phyloP scores from a whole-genome alignment of 2,888 invertebrate species.

The Tinea pellionella region DNA sequence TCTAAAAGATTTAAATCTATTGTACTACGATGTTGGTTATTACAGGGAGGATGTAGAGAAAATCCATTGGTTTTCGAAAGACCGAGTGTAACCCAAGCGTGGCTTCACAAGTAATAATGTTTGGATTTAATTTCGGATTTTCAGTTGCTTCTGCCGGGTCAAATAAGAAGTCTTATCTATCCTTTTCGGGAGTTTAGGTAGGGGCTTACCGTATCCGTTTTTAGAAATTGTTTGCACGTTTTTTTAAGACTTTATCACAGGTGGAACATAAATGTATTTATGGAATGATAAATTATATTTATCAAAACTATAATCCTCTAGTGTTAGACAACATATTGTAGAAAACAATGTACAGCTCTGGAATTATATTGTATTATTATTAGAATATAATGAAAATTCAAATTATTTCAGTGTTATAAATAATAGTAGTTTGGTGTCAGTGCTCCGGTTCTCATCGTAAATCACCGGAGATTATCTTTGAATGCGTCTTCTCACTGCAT shows the following conservation, averaged over 20 bases:
- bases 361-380: conserved; percentile 8
- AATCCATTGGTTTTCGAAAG: conserved; percentile 26
- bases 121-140: conserved; percentile 37
- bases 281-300: no score
- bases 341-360: background rate
- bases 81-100: conserved; percentile 3
- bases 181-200: conserved; percentile 9
- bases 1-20: conserved; percentile 42
- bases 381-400: conserved; percentile 14
- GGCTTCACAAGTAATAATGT: conserved; percentile 44
- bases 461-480: conserved; percentile 59
- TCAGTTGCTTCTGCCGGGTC: conserved; percentile 8
- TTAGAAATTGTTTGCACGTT: conserved; percentile 3
- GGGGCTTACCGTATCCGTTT: background rate
- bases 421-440: conserved; percentile 24
- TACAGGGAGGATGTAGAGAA: conserved; percentile 22
- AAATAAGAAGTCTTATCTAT: conserved; percentile 13
- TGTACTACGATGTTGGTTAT: conserved; percentile 24
- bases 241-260: background rate
- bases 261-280: no score
- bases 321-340: no score
- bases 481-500: conserved; percentile 43
- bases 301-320: no score
- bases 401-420: conserved; percentile 2
- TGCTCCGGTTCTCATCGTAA: conserved; percentile 51